Evolutionary conservation across 92 coral and sea anemone genomes (phyloP), one percentile per base, ranked within the genome.

Genomic region (Galaxea fascicularis): DNA sequence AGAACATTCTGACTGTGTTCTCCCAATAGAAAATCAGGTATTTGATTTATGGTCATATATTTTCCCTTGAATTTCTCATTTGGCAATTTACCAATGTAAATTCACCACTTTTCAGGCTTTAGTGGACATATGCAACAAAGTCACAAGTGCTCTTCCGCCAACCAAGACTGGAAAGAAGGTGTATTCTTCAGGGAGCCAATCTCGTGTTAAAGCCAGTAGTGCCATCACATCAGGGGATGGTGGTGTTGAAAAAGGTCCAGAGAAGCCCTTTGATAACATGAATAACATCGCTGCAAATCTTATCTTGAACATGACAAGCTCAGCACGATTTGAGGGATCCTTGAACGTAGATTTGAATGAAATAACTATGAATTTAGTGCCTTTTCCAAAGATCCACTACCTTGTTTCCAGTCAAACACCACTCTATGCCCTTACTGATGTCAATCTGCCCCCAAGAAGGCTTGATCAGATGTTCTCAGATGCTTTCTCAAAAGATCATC

Each of bases 231-330:
- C 97, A 68, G 82, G 99, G 16, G 93, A 93, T 24, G 98, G 98
- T n/a, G 98, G 99, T 24, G 86, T 82, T 8, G 85, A 88, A 45
- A 93, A 71, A 73, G 93, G 92, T 4, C 91, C 95, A 11, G 99
- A 87, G 80, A 97, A 94, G 82, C 99, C 99, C 8, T 97, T 97
- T 86, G 99, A 97, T 53, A 88, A 92, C 58, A 97, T 97, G 99
- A 97, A 97, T 89, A 97, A 97, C 91, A 94, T 97, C 17, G 98
- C 95, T 17, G 99, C 99, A 8, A 97, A 97, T 76, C 94, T 97
- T 0, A 92, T 97, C 12, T 78, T 97, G 26, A 97, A 97, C 91
- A 87, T 97, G 99, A 97, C 99, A 2, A 97, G 99, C 85, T 97
- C 98, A 3, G 94, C 99, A n/a, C 86, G 99, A 28, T 97, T 97